Percentiles rank a stretch among this genome's conserved stretches.
These are phyloP conservation scores for Andrena chrysosceles DNA, from an alignment of 2,888 invertebrate species.

Conservation along the genomic window DNA sequence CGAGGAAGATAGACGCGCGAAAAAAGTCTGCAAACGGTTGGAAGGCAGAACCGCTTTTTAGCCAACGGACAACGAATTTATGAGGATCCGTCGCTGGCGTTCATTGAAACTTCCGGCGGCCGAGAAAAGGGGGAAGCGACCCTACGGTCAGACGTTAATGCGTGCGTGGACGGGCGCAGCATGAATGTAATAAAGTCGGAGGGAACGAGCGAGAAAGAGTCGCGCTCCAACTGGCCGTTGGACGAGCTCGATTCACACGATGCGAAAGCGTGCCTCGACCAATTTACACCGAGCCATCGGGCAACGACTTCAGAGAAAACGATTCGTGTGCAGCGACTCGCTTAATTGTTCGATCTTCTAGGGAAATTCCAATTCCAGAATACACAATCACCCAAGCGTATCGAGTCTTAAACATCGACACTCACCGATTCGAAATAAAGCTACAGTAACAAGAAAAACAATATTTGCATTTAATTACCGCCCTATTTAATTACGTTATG, in stretches of 20 bases:
- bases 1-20: slow-evolving; percentile 26
- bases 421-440: too few relatives aligned
- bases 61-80: slow-evolving; percentile 75
- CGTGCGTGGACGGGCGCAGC: slow-evolving; percentile 28
- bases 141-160: slow-evolving; percentile 51
- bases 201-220: slow-evolving; percentile 54
- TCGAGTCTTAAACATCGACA: neutral
- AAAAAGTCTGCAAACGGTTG: slow-evolving; percentile 34
- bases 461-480: neutral
- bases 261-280: slow-evolving; percentile 29
- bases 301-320: neutral
- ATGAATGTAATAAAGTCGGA: slow-evolving; percentile 58
- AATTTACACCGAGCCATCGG: slow-evolving; percentile 17
- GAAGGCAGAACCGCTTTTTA: slow-evolving; percentile 67
- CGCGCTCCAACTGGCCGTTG: slow-evolving; percentile 19
- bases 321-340: slow-evolving; percentile 10
- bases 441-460: too few relatives aligned
- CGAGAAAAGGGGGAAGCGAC: slow-evolving; percentile 70
- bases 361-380: neutral
- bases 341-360: neutral
- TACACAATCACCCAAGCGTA: neutral
- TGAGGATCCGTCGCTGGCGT: slow-evolving; percentile 78
- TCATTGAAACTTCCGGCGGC: slow-evolving; percentile 81
- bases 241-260: slow-evolving; percentile 38
- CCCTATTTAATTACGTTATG: neutral